Conservation (phyloP, 2,113 vertebrate species). For the Calonectris borealis region DNA sequence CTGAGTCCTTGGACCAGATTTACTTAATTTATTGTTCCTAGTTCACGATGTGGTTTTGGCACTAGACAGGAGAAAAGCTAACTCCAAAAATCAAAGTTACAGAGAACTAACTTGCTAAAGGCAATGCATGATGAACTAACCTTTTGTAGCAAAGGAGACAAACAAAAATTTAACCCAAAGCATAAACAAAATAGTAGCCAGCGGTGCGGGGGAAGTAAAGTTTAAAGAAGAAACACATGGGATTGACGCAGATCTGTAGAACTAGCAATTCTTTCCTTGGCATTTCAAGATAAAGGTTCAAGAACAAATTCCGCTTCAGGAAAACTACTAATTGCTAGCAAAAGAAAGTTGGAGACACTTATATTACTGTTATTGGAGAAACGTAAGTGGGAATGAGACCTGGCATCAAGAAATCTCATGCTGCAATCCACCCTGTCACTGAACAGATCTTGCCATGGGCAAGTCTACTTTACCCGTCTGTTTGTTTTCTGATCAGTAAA, state of each 20-base stretch:
- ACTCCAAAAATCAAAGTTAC: neutral
- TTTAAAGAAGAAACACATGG: slow-evolving; percentile 37
- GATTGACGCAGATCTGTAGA: neutral
- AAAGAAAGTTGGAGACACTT: neutral
- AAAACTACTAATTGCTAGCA: neutral
- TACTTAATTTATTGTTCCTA: slow-evolving; percentile 18
- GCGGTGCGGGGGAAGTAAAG: neutral
- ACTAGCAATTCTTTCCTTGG: neutral
- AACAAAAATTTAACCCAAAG: neutral
- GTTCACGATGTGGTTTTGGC: slow-evolving; percentile 38
- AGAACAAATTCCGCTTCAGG: neutral
- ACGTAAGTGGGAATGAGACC: neutral
- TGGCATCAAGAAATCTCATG: neutral
- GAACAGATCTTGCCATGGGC: neutral
- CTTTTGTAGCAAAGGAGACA: neutral
- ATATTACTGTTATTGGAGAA: neutral
- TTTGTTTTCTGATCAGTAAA: neutral
- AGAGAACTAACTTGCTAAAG: neutral
- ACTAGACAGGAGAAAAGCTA: neutral
- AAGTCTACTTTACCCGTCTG: neutral
- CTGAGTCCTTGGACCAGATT: neutral
- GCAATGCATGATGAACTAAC: neutral
- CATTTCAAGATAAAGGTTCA: neutral
- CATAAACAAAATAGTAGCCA: slow-evolving; percentile 10
- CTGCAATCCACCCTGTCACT: neutral